Evolutionary conservation across 2,113 vertebrate genomes (phyloP), one percentile per base, ranked within the genome.

Genomic region (Tyrannus savana): DNA sequence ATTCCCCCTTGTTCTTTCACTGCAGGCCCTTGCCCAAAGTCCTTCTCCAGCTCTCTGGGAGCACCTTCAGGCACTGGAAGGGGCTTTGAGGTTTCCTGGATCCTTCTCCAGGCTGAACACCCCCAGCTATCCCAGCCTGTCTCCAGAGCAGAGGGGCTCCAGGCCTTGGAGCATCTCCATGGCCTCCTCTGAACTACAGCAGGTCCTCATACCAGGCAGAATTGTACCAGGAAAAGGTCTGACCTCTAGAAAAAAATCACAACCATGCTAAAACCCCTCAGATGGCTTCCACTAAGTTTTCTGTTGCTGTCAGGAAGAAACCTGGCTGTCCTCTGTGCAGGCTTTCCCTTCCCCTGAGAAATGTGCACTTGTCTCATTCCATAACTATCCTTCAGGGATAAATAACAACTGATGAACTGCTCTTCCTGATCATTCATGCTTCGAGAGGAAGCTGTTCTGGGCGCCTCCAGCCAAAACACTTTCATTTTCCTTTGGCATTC

Each of bases 1-100:
- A 22, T 46, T 67, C 18, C 35, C 3, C 4, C 1, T 10, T 71
- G 7, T 7, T 12, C 35, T 66, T 25, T 66, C 35, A 1, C 4
- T 80, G 50, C 50, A 42, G 53, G 31, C 14, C 35, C 27, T 44
- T 28, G 12, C 37, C 27, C 27, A 0, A 0, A 19, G 23, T 60
- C 39, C 3, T 4, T 74, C 19, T 75, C 19, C 53, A 59, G 77
- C 59, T 59, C 15, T 75, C 13, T 4, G 46, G 53, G 53, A 53
- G 19, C 33, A 6, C 8, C 33, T 82, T 59, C n/a, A 46, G 52
- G 27, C 44, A 3, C 19, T 52, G 19, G 6, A 28, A 59, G 15
- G 6, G 7, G 19, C 27, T 75, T 10, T 49, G 0, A 59, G 5
- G 0, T 52, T 23, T 82, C 19, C 60, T 16, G 5, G 53, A 67